These are phyloP conservation scores for Drosophila testacea DNA, from an alignment of 2,888 invertebrate species.

Conservation along the genomic window DNA sequence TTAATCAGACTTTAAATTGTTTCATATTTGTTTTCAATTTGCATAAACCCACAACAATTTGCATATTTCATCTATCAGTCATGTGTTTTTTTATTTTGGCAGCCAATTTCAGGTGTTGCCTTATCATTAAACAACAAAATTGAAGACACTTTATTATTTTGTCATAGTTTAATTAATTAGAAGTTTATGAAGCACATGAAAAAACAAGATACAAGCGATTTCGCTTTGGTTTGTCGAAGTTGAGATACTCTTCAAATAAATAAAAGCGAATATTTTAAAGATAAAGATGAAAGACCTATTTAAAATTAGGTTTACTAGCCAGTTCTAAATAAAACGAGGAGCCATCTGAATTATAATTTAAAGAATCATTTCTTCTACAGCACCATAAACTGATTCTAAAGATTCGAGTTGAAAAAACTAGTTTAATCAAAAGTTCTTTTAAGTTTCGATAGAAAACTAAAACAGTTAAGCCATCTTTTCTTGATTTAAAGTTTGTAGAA, in stretches of 20 bases:
- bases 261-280: background rate
- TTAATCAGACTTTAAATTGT: constrained; percentile 48
- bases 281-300: too few relatives aligned
- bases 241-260: constrained; percentile 15
- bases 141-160: constrained; percentile 32
- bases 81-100: constrained; percentile 5
- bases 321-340: too few relatives aligned
- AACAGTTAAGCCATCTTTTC: background rate
- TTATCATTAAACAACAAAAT: constrained; percentile 29
- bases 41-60: constrained; percentile 43
- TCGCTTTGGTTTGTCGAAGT: background rate
- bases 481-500: background rate
- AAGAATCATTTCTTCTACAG: too few relatives aligned
- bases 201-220: background rate
- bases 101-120: constrained; percentile 17
- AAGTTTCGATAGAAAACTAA: too few relatives aligned
- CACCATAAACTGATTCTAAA: too few relatives aligned
- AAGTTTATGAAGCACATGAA: constrained; percentile 12
- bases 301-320: too few relatives aligned
- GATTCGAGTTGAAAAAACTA: too few relatives aligned
- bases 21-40: constrained; percentile 50
- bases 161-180: constrained; percentile 46
- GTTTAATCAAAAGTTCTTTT: too few relatives aligned
- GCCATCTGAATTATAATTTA: too few relatives aligned
- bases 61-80: constrained; percentile 31